Conservation (phyloP, 2,113 vertebrate genomes). For the Nipponia nippon region DNA sequence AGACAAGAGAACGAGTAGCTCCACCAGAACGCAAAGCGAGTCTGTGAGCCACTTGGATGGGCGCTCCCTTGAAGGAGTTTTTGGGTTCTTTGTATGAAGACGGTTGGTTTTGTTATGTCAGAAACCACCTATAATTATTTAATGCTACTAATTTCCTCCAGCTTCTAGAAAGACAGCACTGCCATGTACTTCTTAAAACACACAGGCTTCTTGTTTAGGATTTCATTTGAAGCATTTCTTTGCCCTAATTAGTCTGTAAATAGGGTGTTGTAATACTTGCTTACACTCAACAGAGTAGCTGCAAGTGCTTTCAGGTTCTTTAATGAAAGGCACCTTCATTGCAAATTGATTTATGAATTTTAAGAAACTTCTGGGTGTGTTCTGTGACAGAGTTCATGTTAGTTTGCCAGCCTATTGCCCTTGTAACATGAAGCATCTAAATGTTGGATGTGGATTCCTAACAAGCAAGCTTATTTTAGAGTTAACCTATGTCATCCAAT, state of each 20-base stretch:
- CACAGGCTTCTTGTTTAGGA: background rate
- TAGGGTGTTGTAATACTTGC: constrained; percentile 7
- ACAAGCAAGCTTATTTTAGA: background rate
- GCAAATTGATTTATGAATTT: constrained; percentile 45
- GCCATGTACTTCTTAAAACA: background rate
- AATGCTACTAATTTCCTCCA: constrained; percentile 55
- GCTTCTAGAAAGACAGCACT: constrained; percentile 16
- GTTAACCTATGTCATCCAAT: background rate
- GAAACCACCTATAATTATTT: constrained; percentile 47
- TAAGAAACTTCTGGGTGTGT: constrained; percentile 37
- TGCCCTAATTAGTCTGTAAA: constrained; percentile 17
- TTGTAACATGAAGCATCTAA: background rate
- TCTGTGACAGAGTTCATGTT: background rate
- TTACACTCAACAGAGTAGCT: background rate
- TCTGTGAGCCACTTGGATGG: background rate
- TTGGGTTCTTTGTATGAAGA: background rate
- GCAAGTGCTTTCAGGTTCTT: background rate
- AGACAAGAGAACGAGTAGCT: background rate
- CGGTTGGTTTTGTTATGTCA: background rate
- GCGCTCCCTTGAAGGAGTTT: background rate
- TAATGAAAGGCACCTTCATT: constrained; percentile 32
- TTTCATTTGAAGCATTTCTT: constrained; percentile 39
- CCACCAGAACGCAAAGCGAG: background rate
- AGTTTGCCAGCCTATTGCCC: background rate
- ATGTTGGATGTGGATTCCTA: background rate